Evolutionary conservation across 2,797 vertebrate genomes (phyloP).

Genomic region (Diceros bicornis): DNA sequence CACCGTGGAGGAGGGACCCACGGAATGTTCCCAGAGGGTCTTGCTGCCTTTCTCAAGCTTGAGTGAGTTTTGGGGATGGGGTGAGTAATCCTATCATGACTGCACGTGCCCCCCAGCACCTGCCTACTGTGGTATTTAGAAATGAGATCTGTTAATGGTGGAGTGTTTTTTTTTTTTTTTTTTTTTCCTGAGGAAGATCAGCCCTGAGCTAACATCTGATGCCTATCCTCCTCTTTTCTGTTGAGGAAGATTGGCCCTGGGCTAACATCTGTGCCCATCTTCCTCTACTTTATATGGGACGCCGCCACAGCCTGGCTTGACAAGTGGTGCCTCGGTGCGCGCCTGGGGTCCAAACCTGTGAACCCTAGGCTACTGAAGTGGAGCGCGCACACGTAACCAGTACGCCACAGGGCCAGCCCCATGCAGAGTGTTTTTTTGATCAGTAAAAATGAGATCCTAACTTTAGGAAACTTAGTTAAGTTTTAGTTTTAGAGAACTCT

Average conservation of each 20-base stretch:
- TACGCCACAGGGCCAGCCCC: too few species aligned
- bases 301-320: too few species aligned
- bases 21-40: not conserved
- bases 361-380: too few species aligned
- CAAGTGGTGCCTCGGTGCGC: too few species aligned
- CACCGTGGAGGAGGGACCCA: rapidly evolving
- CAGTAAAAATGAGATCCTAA: not conserved
- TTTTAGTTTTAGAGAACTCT: not conserved
- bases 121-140: not conserved
- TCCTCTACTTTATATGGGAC: too few species aligned
- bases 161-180: not conserved
- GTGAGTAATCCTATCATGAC: rapidly evolving
- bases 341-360: too few species aligned
- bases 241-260: too few species aligned
- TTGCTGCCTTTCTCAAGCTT: not conserved
- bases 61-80: not conserved
- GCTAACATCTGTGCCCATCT: too few species aligned
- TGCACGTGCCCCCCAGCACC: rapidly evolving
- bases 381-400: too few species aligned
- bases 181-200: too few species aligned
- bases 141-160: rapidly evolving
- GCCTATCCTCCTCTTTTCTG: too few species aligned
- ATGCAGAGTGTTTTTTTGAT: not conserved
- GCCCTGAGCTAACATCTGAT: too few species aligned
- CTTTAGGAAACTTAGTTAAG: not conserved